Conservation (phyloP, 92 coral and sea anemone species). For the Parazoanthus swiftii region DNA sequence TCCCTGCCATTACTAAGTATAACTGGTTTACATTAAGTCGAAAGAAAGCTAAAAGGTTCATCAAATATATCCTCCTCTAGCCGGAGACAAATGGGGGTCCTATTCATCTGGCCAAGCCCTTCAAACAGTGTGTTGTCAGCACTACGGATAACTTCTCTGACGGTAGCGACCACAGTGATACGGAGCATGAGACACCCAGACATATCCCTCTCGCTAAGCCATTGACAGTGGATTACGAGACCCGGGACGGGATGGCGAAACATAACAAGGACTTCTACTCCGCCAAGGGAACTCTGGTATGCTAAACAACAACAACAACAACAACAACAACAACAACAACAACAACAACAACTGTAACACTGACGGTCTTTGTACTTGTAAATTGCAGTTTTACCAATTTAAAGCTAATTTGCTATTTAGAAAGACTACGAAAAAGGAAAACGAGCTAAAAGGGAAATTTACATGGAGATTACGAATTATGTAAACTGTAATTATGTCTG, state of each 20-base stretch:
- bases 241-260: conserved; percentile 82
- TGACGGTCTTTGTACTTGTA: too few relatives aligned
- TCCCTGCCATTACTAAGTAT: too few relatives aligned
- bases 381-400: too few relatives aligned
- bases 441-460: too few relatives aligned
- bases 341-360: too few relatives aligned
- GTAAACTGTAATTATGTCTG: too few relatives aligned
- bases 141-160: conserved; percentile 17
- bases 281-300: conserved; percentile 77
- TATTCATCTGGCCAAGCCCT: neutral
- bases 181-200: conserved; percentile 22
- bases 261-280: conserved; percentile 67
- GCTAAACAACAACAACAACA: neutral
- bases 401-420: too few relatives aligned
- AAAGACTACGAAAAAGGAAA: too few relatives aligned
- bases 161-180: conserved; percentile 35
- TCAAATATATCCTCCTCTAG: neutral
- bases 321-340: too few relatives aligned
- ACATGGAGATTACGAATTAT: too few relatives aligned
- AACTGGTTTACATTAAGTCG: too few relatives aligned
- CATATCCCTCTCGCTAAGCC: conserved; percentile 19
- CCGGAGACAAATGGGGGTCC: conserved; percentile 28
- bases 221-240: conserved; percentile 77
- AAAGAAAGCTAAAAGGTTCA: too few relatives aligned
- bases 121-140: neutral